These are phyloP conservation scores for Rhinophrynus dorsalis DNA, from an alignment of 2,797 vertebrate genomes.

Conservation along the genomic window DNA sequence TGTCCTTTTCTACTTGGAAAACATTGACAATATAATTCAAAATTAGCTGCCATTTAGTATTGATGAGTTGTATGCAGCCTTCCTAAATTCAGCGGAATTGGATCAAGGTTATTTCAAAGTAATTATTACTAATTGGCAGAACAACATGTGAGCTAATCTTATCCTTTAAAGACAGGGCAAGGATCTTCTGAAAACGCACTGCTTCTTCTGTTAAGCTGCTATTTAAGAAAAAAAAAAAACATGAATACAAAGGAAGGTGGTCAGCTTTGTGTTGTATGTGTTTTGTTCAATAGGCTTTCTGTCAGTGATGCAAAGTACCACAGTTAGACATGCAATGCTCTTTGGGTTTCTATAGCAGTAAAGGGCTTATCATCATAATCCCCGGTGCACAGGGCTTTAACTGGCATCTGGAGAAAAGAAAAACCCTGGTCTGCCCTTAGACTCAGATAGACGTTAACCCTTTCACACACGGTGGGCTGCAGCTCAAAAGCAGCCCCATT, in stretches of 20 bases:
- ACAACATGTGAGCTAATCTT: slow-evolving; percentile 34
- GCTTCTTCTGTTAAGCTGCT: slow-evolving; percentile 32
- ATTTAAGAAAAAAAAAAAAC: slow-evolving; percentile 16
- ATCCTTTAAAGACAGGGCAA: slow-evolving; percentile 12
- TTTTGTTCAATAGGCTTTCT: slow-evolving; percentile 22
- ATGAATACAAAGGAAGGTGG: slow-evolving; percentile 41
- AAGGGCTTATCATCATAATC: slow-evolving; percentile 49
- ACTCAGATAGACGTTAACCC: slow-evolving; percentile 42
- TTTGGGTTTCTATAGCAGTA: slow-evolving; percentile 51
- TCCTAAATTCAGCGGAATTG: not conserved
- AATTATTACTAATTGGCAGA: slow-evolving; percentile 35
- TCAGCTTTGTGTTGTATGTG: slow-evolving; percentile 23
- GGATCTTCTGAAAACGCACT: slow-evolving; percentile 1
- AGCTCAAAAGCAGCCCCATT: no score
- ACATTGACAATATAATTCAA: no score
- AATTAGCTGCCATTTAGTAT: slow-evolving; percentile 7
- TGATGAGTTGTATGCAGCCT: slow-evolving; percentile 6
- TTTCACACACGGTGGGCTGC: slow-evolving; percentile 10
- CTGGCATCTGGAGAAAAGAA: slow-evolving; percentile 44
- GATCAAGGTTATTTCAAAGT: slow-evolving; percentile 24
- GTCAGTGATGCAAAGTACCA: slow-evolving; percentile 22
- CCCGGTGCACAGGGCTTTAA: slow-evolving; percentile 47
- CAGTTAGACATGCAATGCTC: slow-evolving; percentile 46
- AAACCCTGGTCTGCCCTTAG: slow-evolving; percentile 41
- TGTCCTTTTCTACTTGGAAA: no score